Base-by-base conservation (phyloP, 2,797 vertebrate species). In the Ambastaia sidthimunki region DNA sequence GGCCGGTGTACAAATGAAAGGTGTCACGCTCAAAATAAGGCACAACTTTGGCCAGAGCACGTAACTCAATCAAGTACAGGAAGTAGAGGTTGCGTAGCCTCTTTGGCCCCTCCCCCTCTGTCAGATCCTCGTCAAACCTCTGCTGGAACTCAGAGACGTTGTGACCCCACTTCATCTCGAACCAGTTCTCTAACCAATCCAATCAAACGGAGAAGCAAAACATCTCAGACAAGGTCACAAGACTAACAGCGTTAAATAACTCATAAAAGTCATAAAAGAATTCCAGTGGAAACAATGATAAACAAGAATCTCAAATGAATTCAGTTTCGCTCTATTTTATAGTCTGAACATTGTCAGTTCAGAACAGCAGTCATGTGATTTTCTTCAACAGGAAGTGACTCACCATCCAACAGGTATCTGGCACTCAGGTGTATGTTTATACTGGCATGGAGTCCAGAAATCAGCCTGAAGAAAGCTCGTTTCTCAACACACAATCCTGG, bases 51-150 rank as follows among this genome's bases (percentile, higher is more conserved):
- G 95, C 96, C 18, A 99, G 88, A 3, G 96, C 97, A 18, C 96
- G 92, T 82, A 99, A 91, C 91, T 98, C 97, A 0, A 98, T 96
- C 86, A 99, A 91, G 86, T 96, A 99, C 48, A 99, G 92, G 76
- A 98, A 99, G 89, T 98, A 99, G 1, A 99, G 93, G 83, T 97
- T 99, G 74, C 95, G 95, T 21, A 99, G 94, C 55, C 97, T 92
- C 85, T 95, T 92, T 11, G 96, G 95, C 0, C 97, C 97, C 89
- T 99, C 97, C 3, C 95, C 95, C n/a, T 88, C 87, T 1, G 97
- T 98, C 83, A 97, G 78, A 71, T 93, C 85, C 1, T 93, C 93
- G 59, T 99, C 97, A 74, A 99, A 99, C 0, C 97, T 94, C 88
- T 91, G 91, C 79, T 94, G 94, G 90, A 98, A 98, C 91, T 98